A percentile compares a stretch with the other conserved stretches of the same genome.
Conservation (phyloP, 2,113 vertebrate species). For the Pluvianellus socialis region DNA sequence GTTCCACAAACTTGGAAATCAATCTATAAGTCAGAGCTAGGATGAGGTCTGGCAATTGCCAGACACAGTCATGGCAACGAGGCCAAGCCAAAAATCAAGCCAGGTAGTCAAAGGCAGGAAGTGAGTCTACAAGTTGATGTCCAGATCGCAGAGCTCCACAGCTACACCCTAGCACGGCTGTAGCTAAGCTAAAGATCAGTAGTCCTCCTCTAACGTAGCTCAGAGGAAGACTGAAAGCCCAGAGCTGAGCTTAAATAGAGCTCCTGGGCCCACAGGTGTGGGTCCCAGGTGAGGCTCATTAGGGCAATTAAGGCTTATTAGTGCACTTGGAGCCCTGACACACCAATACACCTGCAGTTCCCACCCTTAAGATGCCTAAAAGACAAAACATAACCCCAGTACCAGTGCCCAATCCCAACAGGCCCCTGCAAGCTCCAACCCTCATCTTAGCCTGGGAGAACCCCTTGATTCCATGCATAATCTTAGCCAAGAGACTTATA, state of each 20-base stretch:
- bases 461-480: not conserved
- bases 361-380: not conserved
- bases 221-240: rapidly evolving
- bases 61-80: not conserved
- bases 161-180: rapidly evolving
- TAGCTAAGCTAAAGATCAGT: not conserved
- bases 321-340: not conserved
- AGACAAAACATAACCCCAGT: not conserved
- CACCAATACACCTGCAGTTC: not conserved
- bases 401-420: not conserved
- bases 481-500: not conserved
- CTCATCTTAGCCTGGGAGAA: not conserved
- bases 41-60: not conserved
- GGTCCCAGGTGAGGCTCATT: not conserved
- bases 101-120: not conserved
- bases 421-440: not conserved
- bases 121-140: not conserved
- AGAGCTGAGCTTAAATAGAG: not conserved
- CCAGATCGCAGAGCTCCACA: rapidly evolving
- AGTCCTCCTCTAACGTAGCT: rapidly evolving
- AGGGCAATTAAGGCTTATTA: not conserved
- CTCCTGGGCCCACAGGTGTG: not conserved
- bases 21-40: not conserved
- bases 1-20: not conserved
- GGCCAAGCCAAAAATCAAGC: not conserved